Evolutionary conservation across 1,140 invertebrate genomes (phyloP), one percentile per base, ranked within the genome.

Genomic region (Lasioglossum albipes): DNA sequence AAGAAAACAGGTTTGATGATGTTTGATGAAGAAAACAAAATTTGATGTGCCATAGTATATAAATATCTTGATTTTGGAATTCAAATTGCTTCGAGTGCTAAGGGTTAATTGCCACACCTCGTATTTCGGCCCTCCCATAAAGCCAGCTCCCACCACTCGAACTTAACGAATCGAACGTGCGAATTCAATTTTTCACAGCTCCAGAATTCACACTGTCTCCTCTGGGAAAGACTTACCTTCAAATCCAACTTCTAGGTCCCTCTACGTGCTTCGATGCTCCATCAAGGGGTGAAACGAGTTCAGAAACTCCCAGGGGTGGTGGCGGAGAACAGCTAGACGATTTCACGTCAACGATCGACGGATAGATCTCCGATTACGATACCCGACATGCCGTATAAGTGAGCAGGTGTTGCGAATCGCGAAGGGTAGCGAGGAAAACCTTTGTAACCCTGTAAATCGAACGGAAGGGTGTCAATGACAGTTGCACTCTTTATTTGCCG

Each of bases 291-390:
- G 31, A 62, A 76, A 72, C 73, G 57, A 82, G 70, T 54, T 75
- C 62, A 31, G 81, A 16, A 59, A 72, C 84, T 84, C 78, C 82
- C 84, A 66, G 49, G 67, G 59, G 78, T 9, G 72, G 41, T 7
- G 52, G 13, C 13, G 62, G n/a, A 20, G n/a, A 31, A 20, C 54
- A 20, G 13, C 13, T 65, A 57, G 62, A 64, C 59, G 57, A 74
- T 87, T 75, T 61, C 71, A 59, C 83, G 75, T 82, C 72, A 69
- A 36, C 75, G 81, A 87, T 84, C 85, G 85, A 83, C 81, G 78
- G 74, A 88, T 88, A 72, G 85, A 79, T 85, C 79, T 75, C 70
- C 79, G 85, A 85, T 88, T 83, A 88, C 72, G 72, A 83, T 66
- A 59, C n/a, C 67, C 62, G 74, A 81, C 84, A 79, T 86, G 65